Evolutionary conservation across 2,888 invertebrate genomes (phyloP), one percentile per base, ranked within the genome.

Genomic region (Pteria penguin): DNA sequence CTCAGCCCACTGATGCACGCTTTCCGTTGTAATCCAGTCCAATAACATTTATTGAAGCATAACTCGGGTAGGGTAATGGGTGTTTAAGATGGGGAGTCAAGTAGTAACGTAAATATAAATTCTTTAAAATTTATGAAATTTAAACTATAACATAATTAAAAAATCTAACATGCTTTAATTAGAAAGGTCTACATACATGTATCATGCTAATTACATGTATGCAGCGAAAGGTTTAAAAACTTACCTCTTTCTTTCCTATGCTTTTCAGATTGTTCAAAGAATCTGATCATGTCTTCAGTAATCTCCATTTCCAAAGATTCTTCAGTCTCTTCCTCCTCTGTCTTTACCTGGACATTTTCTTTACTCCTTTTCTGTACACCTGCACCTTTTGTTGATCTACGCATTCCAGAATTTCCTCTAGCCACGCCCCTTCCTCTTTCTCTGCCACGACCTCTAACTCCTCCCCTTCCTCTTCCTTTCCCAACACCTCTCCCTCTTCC

Each of bases 281-380:
- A 95, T 61, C 94, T 93, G 82, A 95, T 92, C 93, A 94, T 94
- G 74, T 95, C 95, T 79, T 95, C 94, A 83, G 94, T 94, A 1
- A 95, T 93, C 88, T 94, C 94, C 86, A 95, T 93, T 77, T 93
- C 93, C 55, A 93, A 84, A 26, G 89, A 89, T 67, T 92, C 92
- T 65, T 78, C 69, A 22, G 68, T 61, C 31, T 71, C 58, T 22
- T 60, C 58, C 33, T 78, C 79, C 5, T 71, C 60, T 68, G 58
- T 61, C 11, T 5, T 18, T 55, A 70, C 58, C 33, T 33, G 31
- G 5, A 29, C 67, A 31, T 62, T 55, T 52, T 62, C 32, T 14
- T 33, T 2, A n/a, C 29, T 60, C n/a, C n/a, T n/a, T 24, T 63
- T 63, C 63, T 22, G 67, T 36, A 27, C 18, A 36, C 14, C 45